Conservation (phyloP, 2,113 vertebrate genomes). For the Ptilorrhoa leucosticta region DNA sequence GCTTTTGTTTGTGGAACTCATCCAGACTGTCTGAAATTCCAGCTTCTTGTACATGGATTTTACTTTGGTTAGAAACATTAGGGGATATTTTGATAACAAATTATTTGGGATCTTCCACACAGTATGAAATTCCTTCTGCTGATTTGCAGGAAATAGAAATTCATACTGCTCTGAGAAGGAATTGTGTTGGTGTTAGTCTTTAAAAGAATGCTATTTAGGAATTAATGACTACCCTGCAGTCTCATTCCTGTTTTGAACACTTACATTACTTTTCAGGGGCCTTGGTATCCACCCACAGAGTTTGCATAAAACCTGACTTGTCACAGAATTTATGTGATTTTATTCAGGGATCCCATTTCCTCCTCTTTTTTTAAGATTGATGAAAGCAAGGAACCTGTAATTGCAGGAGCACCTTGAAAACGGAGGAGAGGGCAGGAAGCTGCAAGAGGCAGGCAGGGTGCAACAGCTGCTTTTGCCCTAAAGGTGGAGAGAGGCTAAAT, state of each 20-base stretch:
- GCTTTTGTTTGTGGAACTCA: not conserved
- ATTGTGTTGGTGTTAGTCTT: not conserved
- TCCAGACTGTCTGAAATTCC: not conserved
- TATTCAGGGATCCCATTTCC: not conserved
- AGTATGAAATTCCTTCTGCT: not conserved
- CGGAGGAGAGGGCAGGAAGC: not conserved
- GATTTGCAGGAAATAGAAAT: not conserved
- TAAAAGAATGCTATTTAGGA: fast-evolving
- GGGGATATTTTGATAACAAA: not conserved
- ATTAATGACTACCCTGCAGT: not conserved
- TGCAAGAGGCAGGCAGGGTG: not conserved
- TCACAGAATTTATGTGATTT: fast-evolving
- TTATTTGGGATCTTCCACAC: not conserved
- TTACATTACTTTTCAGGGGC: not conserved
- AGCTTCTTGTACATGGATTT: not conserved
- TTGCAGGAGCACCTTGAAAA: not conserved
- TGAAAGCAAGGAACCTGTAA: not conserved
- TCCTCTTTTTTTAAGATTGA: not conserved
- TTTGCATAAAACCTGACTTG: not conserved
- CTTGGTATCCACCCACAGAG: not conserved
- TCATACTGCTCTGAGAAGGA: not conserved
- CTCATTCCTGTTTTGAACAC: not conserved
- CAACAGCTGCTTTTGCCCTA: not conserved
- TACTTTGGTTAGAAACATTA: not conserved
- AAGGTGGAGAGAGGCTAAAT: not conserved